Percentiles rank a stretch among this genome's conserved stretches.
Conservation (phyloP, 2,113 vertebrate genomes). For the Todiramphus saurophagus region DNA sequence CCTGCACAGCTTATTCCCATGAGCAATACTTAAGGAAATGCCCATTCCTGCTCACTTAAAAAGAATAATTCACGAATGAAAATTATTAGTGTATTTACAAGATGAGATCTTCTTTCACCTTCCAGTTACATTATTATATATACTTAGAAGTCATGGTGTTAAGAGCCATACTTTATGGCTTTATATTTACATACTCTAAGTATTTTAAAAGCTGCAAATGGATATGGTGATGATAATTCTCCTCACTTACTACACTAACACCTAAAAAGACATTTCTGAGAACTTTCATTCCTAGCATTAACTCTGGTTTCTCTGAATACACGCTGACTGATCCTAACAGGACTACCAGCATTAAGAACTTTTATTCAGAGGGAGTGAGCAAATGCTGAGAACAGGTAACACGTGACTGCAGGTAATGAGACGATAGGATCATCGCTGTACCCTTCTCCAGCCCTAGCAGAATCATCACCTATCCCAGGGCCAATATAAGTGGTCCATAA, state of each 20-base stretch:
- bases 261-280: not conserved
- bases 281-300: not conserved
- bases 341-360: not conserved
- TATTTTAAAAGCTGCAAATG: not conserved
- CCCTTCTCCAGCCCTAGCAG: not conserved
- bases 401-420: not conserved
- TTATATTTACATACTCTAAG: not conserved
- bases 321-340: not conserved
- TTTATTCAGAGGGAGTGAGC: not conserved
- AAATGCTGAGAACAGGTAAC: not conserved
- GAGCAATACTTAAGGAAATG: not conserved
- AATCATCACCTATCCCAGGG: not conserved
- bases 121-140: not conserved
- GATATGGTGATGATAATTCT: not conserved
- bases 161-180: not conserved
- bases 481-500: not conserved
- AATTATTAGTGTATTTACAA: not conserved
- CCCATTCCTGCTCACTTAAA: not conserved
- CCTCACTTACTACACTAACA: not conserved
- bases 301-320: not conserved
- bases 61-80: not conserved
- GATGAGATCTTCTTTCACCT: not conserved
- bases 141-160: not conserved
- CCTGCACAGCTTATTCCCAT: not conserved
- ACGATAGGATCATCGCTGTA: rapidly evolving